phyloP scores from a whole-genome alignment of 2,888 invertebrate genomes.

The Latrodectus hesperus region DNA sequence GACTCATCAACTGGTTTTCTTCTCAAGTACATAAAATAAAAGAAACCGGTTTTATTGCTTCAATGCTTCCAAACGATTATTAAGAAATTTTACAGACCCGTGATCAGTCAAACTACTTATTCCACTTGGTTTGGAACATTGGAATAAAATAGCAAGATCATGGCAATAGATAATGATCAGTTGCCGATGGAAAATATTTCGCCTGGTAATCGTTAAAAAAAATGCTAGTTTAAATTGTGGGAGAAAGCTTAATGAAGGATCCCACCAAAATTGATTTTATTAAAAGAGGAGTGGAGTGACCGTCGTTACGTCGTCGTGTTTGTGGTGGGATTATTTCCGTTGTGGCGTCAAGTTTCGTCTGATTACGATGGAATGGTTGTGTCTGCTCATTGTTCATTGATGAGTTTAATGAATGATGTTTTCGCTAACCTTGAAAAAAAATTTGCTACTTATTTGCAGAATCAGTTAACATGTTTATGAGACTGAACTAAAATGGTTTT shows the following conservation, averaged over 20 bases:
- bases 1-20: too few relatives aligned
- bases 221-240: constrained; percentile 16
- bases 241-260: constrained; percentile 26
- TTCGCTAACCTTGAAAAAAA: background rate
- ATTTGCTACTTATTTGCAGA: too few relatives aligned
- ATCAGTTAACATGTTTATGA: too few relatives aligned
- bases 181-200: background rate
- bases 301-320: constrained; percentile 9
- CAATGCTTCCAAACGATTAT: constrained; percentile 8
- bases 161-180: constrained; percentile 22
- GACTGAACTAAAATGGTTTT: too few relatives aligned
- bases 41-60: constrained; percentile 20
- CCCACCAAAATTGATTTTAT: constrained; percentile 29
- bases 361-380: background rate
- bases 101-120: constrained; percentile 22
- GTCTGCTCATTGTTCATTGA: background rate
- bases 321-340: background rate
- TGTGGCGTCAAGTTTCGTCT: background rate
- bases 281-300: constrained; percentile 24
- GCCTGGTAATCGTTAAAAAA: constrained; percentile 7
- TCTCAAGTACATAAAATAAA: too few relatives aligned
- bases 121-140: too few relatives aligned
- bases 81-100: constrained; percentile 17
- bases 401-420: background rate
- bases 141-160: too few relatives aligned